Percentiles rank a stretch among this genome's conserved stretches.
These are phyloP conservation scores for Falco punctatus DNA, from an alignment of 2,113 vertebrate species.

Conservation along the genomic window DNA sequence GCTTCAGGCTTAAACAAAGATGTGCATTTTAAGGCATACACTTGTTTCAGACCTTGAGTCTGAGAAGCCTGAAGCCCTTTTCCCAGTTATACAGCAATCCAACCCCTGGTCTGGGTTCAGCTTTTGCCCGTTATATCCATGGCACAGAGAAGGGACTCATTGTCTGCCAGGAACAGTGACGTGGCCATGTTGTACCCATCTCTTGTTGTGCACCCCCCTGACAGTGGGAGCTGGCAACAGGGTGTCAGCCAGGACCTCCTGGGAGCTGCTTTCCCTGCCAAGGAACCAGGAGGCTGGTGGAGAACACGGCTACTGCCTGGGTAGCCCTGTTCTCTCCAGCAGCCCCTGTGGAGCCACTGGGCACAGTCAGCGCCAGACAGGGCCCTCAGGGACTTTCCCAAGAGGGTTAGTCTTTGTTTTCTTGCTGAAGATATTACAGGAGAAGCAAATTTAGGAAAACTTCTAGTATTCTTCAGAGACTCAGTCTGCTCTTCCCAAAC, in stretches of 20 bases:
- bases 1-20: constrained; percentile 2
- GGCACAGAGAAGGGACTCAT: fast-evolving
- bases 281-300: neutral
- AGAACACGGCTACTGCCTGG: neutral
- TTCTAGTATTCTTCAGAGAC: neutral
- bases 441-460: neutral
- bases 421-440: neutral
- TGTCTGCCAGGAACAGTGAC: neutral
- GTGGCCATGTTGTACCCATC: fast-evolving
- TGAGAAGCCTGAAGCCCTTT: neutral
- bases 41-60: neutral
- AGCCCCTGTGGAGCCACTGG: neutral
- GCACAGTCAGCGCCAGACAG: neutral
- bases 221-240: neutral
- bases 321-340: neutral
- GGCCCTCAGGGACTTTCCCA: fast-evolving
- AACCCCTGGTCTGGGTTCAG: neutral
- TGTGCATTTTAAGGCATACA: neutral
- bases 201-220: neutral
- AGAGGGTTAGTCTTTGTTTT: neutral
- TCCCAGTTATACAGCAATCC: neutral
- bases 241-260: neutral
- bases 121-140: neutral
- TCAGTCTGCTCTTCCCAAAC: neutral
- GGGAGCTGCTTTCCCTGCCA: neutral